Evolutionary conservation across 2,113 vertebrate genomes (phyloP).

Genomic region (Plectropomus leopardus): DNA sequence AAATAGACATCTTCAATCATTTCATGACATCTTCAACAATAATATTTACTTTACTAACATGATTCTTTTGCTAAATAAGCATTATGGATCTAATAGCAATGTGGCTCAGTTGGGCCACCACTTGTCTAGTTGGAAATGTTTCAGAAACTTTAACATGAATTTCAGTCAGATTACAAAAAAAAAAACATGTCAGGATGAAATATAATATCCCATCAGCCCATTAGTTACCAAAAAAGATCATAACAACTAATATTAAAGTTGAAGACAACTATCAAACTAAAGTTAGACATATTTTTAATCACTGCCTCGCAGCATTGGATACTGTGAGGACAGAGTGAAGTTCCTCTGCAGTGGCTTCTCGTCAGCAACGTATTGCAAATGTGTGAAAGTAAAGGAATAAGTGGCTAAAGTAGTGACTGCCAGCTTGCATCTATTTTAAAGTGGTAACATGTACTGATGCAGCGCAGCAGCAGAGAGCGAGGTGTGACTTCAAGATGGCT

Average conservation of each 20-base stretch:
- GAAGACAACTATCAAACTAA: background rate
- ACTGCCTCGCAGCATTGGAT: background rate
- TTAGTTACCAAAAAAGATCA: no score
- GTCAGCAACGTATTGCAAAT: background rate
- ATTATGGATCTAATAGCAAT: no score
- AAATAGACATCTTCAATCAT: no score
- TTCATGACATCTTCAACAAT: no score
- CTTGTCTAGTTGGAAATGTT: no score
- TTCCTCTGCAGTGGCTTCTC: background rate
- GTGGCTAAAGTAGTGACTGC: conserved; percentile 26
- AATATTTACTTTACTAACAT: no score
- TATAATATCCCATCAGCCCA: no score
- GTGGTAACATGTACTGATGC: conserved; percentile 32
- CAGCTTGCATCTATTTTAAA: conserved; percentile 62
- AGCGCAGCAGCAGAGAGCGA: conserved; percentile 24
- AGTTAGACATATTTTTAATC: background rate
- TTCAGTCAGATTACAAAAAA: no score
- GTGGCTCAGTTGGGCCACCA: no score
- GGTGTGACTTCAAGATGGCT: conserved; percentile 56
- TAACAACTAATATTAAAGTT: background rate
- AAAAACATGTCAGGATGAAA: no score
- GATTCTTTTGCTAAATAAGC: no score
- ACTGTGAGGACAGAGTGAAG: background rate
- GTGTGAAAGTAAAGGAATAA: conserved; percentile 14
- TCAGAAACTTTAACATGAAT: no score